Percentiles rank a stretch among this genome's conserved stretches.
Evolutionary conservation across 2,888 invertebrate genomes (phyloP).

Genomic region (Fragum sueziense): DNA sequence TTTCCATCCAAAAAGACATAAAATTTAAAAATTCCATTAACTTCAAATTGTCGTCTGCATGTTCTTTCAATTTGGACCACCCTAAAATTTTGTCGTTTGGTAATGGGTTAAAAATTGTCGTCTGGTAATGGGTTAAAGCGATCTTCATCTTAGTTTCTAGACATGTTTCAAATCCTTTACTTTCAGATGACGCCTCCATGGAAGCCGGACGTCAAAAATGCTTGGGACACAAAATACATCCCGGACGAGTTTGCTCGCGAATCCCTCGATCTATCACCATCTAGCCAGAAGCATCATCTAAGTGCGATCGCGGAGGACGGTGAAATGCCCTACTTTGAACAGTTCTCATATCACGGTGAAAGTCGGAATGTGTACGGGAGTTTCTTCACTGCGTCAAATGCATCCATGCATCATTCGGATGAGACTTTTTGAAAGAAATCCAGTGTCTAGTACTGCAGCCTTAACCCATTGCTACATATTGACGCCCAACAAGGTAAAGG

Average conservation of each 20-base stretch:
- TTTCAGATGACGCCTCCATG: conserved; percentile 90
- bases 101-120: too few species aligned
- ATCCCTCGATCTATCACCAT: conserved; percentile 96
- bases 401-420: conserved; percentile 51
- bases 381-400: conserved; percentile 71
- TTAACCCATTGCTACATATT: too few species aligned
- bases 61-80: too few species aligned
- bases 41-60: too few species aligned
- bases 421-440: conserved; percentile 47
- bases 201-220: conserved; percentile 89
- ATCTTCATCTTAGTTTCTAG: too few species aligned
- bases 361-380: conserved; percentile 75
- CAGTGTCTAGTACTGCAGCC: too few species aligned
- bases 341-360: conserved; percentile 88
- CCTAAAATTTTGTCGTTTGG: too few species aligned
- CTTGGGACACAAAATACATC: conserved; percentile 88
- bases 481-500: too few species aligned
- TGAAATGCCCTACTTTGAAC: conserved; percentile 87
- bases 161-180: neutral
- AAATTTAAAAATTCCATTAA: too few species aligned
- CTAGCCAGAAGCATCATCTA: conserved; percentile 59
- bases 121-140: too few species aligned
- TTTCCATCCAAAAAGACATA: too few species aligned
- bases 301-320: conserved; percentile 84
- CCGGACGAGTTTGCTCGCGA: conserved; percentile 85